phyloP scores from a whole-genome alignment of 2,113 vertebrate genomes.

The Anolis carolinensis region DNA sequence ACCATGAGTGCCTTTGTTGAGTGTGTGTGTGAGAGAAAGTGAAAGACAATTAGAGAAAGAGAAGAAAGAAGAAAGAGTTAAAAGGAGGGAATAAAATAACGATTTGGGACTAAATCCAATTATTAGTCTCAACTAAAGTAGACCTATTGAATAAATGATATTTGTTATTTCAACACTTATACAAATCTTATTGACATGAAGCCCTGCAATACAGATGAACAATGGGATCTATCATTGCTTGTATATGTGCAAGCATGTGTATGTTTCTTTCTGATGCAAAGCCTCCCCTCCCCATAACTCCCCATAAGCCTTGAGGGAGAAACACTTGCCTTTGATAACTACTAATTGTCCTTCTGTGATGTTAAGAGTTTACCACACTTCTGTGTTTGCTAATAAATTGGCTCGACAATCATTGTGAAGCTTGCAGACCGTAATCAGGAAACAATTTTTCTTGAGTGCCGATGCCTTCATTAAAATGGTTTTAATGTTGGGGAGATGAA shows the following conservation, averaged over 20 bases:
- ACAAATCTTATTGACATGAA: too few relatives aligned
- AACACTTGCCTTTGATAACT: slow-evolving; percentile 2
- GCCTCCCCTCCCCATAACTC: background rate
- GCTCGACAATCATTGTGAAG: slow-evolving; percentile 17
- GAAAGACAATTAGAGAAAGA: background rate
- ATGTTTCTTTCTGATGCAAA: background rate
- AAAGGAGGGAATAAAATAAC: too few relatives aligned
- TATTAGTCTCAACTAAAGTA: too few relatives aligned
- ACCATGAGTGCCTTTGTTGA: background rate
- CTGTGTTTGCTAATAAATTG: slow-evolving; percentile 36
- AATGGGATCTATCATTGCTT: too few relatives aligned
- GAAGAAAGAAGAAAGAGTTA: background rate
- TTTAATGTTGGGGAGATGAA: slow-evolving; percentile 32
- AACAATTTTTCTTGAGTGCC: background rate
- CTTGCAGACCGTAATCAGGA: slow-evolving; percentile 36
- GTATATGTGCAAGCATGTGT: too few relatives aligned
- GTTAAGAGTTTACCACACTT: slow-evolving; percentile 12
- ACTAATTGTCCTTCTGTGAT: slow-evolving; percentile 4
- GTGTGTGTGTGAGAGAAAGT: background rate
- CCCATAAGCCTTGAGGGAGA: background rate
- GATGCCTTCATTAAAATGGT: slow-evolving; percentile 32
- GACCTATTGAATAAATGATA: too few relatives aligned
- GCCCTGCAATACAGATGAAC: too few relatives aligned
- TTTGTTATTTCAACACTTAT: too few relatives aligned
- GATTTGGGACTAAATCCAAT: too few relatives aligned